Conservation (phyloP, 2,888 invertebrate genomes). For the Tortrix viridana region DNA sequence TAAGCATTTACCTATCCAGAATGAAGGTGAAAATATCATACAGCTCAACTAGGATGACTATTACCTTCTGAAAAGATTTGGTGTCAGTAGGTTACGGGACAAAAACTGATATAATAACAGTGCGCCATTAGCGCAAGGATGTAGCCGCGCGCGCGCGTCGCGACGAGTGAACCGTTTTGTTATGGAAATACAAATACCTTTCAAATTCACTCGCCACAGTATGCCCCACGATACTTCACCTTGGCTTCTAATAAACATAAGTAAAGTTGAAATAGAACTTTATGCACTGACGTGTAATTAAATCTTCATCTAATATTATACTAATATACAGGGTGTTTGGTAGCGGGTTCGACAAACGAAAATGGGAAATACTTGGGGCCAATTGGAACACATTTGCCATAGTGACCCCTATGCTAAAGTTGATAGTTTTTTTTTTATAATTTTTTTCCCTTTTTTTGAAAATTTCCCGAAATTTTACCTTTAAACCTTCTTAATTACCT, state of each 20-base stretch:
- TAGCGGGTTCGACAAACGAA: too few relatives aligned
- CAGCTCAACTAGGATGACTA: too few relatives aligned
- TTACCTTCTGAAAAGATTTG: background rate
- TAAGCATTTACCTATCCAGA: too few relatives aligned
- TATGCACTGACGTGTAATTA: background rate
- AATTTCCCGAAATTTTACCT: too few relatives aligned
- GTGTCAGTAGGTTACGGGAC: constrained; percentile 21
- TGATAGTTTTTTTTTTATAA: too few relatives aligned
- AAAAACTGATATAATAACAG: constrained; percentile 17
- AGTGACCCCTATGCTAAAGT: too few relatives aligned
- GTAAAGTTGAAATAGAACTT: background rate
- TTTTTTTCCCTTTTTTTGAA: too few relatives aligned
- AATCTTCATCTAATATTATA: background rate
- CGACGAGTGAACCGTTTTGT: constrained; percentile 19
- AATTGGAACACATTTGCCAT: too few relatives aligned
- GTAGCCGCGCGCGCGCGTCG: background rate
- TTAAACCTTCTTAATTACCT: too few relatives aligned
- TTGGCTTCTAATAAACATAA: constrained; percentile 15
- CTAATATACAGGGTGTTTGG: too few relatives aligned
- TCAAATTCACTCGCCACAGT: constrained; percentile 19
- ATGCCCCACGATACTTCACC: constrained; percentile 20
- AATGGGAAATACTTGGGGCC: too few relatives aligned
- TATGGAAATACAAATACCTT: constrained; percentile 32
- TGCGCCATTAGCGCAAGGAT: constrained; percentile 31
- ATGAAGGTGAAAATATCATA: too few relatives aligned